Percentiles rank a stretch among this genome's conserved stretches.
Conservation (phyloP, 2,888 invertebrate genomes). For the Apantesis nais region DNA sequence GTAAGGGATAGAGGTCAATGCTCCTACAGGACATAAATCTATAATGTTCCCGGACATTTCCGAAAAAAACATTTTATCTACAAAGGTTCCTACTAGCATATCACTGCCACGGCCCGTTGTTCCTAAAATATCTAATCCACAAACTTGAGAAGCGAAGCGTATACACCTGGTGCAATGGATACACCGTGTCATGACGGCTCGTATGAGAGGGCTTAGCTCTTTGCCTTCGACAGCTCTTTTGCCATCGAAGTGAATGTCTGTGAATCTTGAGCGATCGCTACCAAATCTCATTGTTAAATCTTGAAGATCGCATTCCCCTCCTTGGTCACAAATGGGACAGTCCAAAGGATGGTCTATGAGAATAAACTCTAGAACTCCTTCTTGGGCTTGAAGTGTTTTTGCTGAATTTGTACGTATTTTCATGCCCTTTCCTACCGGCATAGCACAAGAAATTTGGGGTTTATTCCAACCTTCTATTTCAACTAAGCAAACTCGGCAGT, state of each 20-base stretch:
- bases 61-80: slow-evolving; percentile 98
- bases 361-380: slow-evolving; percentile 97
- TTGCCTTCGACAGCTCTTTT: slow-evolving; percentile 98
- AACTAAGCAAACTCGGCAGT: slow-evolving; percentile 99
- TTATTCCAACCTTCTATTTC: slow-evolving; percentile 98
- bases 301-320: slow-evolving; percentile 96
- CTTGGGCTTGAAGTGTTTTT: slow-evolving; percentile 88
- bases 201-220: slow-evolving; percentile 97
- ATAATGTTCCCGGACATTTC: slow-evolving; percentile 99
- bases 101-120: slow-evolving; percentile 96
- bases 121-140: slow-evolving; percentile 97
- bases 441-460: slow-evolving; percentile 99
- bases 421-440: slow-evolving; percentile 99
- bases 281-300: slow-evolving; percentile 99
- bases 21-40: slow-evolving; percentile 99
- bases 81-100: slow-evolving; percentile 99
- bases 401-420: slow-evolving; percentile 97
- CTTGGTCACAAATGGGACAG: slow-evolving; percentile 99
- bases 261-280: slow-evolving; percentile 95
- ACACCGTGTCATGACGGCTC: slow-evolving; percentile 99
- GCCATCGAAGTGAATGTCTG: slow-evolving; percentile 94
- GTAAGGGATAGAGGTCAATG: slow-evolving; percentile 98
- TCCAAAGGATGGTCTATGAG: slow-evolving; percentile 99
- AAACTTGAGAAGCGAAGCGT: slow-evolving; percentile 98
- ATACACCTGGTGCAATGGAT: slow-evolving; percentile 99